Conservation (phyloP, 2,797 vertebrate genomes). For the Trachops cirrhosus region DNA sequence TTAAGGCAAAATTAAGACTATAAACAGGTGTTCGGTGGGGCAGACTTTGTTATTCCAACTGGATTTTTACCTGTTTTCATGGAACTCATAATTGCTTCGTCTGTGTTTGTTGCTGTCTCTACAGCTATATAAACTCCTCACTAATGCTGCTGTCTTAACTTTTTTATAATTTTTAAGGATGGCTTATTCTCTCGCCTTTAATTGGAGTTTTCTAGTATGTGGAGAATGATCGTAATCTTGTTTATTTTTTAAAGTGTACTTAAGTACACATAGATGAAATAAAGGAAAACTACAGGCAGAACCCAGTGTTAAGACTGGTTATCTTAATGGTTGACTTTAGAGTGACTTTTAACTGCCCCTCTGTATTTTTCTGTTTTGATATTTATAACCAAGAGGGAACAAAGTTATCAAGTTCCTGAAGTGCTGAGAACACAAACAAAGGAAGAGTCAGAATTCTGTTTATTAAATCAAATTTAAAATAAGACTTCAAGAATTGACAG, state of each 20-base stretch:
- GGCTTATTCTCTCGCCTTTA: constrained; percentile 16
- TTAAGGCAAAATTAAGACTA: constrained; percentile 84
- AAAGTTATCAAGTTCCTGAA: neutral
- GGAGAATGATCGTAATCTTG: neutral
- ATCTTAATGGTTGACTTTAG: neutral
- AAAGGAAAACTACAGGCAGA: neutral
- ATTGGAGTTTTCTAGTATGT: neutral
- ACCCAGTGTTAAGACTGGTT: neutral
- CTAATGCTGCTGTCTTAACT: constrained; percentile 49
- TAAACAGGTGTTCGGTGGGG: constrained; percentile 81
- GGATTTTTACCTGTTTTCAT: constrained; percentile 74
- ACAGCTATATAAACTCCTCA: constrained; percentile 32
- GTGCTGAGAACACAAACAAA: neutral
- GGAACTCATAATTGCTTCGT: constrained; percentile 67
- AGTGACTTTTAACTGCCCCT: neutral
- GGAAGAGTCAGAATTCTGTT: neutral
- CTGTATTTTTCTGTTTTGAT: neutral
- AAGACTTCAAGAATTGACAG: neutral
- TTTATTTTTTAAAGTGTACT: neutral
- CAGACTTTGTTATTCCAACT: constrained; percentile 75
- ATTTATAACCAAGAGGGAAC: neutral
- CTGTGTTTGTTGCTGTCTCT: constrained; percentile 42
- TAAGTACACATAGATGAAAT: neutral
- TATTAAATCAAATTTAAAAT: neutral
- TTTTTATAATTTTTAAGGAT: constrained; percentile 11